Evolutionary conservation across 2,888 invertebrate species (phyloP), one percentile per base, ranked within the genome.

Genomic region (Esperia sulphurella): DNA sequence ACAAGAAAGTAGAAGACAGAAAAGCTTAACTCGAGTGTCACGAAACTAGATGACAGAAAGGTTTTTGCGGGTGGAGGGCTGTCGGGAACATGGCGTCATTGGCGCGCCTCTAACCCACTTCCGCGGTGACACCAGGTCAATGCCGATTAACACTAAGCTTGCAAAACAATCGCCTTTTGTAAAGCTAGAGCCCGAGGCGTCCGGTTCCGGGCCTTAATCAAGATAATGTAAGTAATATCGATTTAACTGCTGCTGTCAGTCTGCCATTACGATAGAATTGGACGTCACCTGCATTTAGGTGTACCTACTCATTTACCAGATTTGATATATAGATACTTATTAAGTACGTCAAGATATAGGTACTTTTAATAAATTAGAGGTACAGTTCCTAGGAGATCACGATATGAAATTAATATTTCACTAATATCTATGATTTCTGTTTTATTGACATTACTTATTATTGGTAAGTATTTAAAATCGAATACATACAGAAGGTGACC

Each of bases 81-180:
- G 39, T 46, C 35, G 49, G 41, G 43, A 35, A 37, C 33, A 45
- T 40, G 43, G 50, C 49, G 51, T 54, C 55, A 21, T 31, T 10
- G 50, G 35, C 50, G 46, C 43, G 40, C 46, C 46, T 62, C 62
- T 72, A 68, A 66, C 71, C 75, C 62, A 74, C 58, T 70, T 70
- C 62, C 57, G 39, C 52, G 49, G 53, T 55, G 62, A 63, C 65
- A 65, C 48, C 58, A 59, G 69, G 72, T 68, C 70, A 73, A 74
- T 72, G 66, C 51, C 64, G 53, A 67, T 63, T 66, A 66, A 58
- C 43, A 43, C 45, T 21, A 45, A 42, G 47, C 46, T 29, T 58
- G 52, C 57, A 63, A 63, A 59, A 60, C 59, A 49, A 57, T 38
- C 49, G 55, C 47, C 55, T 54, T 58, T 60, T 54, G 58, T 55